Conservation (phyloP, 2,888 invertebrate species). For the Dryocosmus kuriphilus region DNA sequence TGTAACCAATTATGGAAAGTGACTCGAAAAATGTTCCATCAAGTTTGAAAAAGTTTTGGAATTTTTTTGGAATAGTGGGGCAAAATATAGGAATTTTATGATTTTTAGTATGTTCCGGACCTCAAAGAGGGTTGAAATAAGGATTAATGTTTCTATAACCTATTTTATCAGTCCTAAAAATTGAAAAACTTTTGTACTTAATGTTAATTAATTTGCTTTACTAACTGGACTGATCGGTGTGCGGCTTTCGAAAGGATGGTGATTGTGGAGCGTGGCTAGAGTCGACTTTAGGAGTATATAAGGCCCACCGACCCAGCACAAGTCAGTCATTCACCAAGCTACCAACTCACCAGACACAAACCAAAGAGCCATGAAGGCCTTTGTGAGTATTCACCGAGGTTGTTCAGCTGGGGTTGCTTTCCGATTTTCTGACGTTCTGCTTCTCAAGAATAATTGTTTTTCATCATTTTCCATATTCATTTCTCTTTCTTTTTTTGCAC, state of each 20-base stretch:
- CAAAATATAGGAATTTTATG: too few relatives aligned
- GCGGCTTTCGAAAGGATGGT: constrained; percentile 78
- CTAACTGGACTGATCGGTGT: constrained; percentile 62
- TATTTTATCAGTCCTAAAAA: too few relatives aligned
- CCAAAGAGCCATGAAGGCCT: constrained; percentile 78
- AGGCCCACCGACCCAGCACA: constrained; percentile 76
- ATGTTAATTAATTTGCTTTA: too few relatives aligned
- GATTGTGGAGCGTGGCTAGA: constrained; percentile 77
- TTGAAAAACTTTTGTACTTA: too few relatives aligned
- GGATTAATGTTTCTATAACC: too few relatives aligned
- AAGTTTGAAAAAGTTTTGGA: too few relatives aligned
- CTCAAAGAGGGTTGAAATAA: too few relatives aligned
- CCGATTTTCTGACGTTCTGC: constrained; percentile 3
- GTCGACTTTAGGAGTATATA: constrained; percentile 77
- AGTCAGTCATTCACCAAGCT: constrained; percentile 78
- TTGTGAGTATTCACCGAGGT: constrained; percentile 74
- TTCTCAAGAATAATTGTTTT: not conserved
- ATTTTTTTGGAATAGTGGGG: too few relatives aligned
- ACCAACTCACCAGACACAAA: constrained; percentile 77
- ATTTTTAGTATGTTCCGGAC: too few relatives aligned
- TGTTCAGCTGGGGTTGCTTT: constrained; percentile 48
- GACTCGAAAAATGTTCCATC: too few relatives aligned
- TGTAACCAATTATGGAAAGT: too few relatives aligned
- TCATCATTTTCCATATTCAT: not conserved
- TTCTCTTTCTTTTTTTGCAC: not conserved